Conservation (phyloP, 2,888 invertebrate genomes). For the Tetanocera ferruginea region DNA sequence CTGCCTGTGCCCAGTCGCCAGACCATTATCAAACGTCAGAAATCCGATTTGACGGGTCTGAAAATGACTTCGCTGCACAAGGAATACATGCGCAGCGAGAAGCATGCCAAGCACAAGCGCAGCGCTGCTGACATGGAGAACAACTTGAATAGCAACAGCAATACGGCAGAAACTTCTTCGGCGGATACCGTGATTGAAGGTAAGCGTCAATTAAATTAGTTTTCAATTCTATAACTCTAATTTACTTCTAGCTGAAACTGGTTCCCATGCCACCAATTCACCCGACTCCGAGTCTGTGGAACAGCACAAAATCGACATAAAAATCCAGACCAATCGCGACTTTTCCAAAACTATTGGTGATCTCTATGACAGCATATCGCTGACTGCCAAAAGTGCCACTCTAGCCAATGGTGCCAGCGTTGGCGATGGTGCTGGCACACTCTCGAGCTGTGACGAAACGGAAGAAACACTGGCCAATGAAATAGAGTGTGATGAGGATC, state of each 20-base stretch:
- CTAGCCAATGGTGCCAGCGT: slow-evolving; percentile 52
- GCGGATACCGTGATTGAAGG: slow-evolving; percentile 55
- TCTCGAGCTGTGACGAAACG: slow-evolving; percentile 71
- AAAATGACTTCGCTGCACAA: slow-evolving; percentile 71
- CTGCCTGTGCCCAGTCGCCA: slow-evolving; percentile 51
- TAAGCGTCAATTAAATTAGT: slow-evolving; percentile 20
- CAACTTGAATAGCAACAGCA: slow-evolving; percentile 45
- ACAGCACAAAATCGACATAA: slow-evolving; percentile 68
- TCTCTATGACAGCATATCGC: slow-evolving; percentile 65
- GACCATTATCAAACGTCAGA: slow-evolving; percentile 71
- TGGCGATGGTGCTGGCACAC: slow-evolving; percentile 43
- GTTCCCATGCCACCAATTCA: slow-evolving; percentile 25
- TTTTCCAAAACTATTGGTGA: slow-evolving; percentile 69
- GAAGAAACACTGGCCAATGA: slow-evolving; percentile 58
- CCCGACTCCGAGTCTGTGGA: slow-evolving; percentile 44
- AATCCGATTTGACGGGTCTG: slow-evolving; percentile 75
- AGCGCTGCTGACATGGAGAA: not conserved
- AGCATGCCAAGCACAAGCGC: slow-evolving; percentile 57
- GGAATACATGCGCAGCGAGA: slow-evolving; percentile 69
- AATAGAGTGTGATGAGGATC: slow-evolving; percentile 77
- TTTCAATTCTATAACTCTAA: not conserved
- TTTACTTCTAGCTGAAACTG: slow-evolving; percentile 24
- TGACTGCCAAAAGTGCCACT: slow-evolving; percentile 45
- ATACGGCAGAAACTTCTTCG: slow-evolving; percentile 48
- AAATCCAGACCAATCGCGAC: slow-evolving; percentile 69